Conservation (phyloP, 2,797 vertebrate genomes). For the Macrochelys suwanniensis region DNA sequence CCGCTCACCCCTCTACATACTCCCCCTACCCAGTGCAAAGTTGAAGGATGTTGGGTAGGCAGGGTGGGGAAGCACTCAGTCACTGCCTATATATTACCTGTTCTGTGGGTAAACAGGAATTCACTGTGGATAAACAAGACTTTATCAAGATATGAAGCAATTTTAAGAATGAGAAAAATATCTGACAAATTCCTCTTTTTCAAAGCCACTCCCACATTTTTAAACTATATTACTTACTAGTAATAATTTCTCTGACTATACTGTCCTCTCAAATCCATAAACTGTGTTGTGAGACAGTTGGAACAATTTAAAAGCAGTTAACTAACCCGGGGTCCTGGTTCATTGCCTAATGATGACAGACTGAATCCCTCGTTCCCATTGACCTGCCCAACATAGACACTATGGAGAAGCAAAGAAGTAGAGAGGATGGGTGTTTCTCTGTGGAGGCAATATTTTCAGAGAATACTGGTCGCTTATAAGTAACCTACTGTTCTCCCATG, state of each 20-base stretch:
- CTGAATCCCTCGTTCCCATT: background rate
- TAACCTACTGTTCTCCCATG: background rate
- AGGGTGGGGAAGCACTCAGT: background rate
- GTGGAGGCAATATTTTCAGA: background rate
- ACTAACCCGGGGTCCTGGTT: background rate
- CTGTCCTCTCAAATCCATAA: background rate
- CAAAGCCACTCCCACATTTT: background rate
- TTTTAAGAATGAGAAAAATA: background rate
- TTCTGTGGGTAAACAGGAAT: background rate
- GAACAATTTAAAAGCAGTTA: background rate
- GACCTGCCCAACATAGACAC: background rate
- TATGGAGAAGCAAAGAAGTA: background rate
- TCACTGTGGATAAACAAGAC: background rate
- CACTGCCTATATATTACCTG: background rate
- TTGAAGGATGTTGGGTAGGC: background rate
- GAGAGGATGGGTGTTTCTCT: background rate
- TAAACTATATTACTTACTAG: background rate
- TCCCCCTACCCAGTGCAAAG: background rate
- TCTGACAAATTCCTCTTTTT: background rate
- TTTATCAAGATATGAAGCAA: background rate
- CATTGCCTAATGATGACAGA: background rate
- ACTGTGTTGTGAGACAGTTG: background rate
- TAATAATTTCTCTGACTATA: rapidly evolving
- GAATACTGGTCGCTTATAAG: background rate
- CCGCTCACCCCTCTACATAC: background rate